These are phyloP conservation scores for Tachina lurida DNA, from an alignment of 2,888 invertebrate genomes.

Conservation along the genomic window DNA sequence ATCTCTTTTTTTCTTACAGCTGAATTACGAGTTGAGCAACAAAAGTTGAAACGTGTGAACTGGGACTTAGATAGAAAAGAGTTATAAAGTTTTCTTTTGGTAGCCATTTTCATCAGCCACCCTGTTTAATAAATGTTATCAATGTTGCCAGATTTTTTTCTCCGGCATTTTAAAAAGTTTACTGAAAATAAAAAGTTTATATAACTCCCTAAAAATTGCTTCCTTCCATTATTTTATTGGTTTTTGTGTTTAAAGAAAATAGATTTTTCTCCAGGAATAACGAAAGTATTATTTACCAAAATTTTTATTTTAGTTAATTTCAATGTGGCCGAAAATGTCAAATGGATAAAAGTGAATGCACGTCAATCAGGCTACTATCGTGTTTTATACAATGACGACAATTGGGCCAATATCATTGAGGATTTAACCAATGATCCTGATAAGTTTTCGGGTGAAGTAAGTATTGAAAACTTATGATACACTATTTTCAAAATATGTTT, in stretches of 20 bases:
- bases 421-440: constrained; percentile 80
- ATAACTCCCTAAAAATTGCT: too few relatives aligned
- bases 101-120: too few relatives aligned
- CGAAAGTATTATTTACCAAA: neutral
- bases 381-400: constrained; percentile 82
- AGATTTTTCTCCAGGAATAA: neutral
- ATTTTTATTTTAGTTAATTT: constrained; percentile 77
- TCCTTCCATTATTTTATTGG: too few relatives aligned
- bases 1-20: too few relatives aligned
- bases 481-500: neutral
- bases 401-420: constrained; percentile 81
- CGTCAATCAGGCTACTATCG: constrained; percentile 82
- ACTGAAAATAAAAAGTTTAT: too few relatives aligned
- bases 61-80: too few relatives aligned
- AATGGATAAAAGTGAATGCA: constrained; percentile 83
- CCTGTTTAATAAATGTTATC: too few relatives aligned
- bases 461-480: constrained; percentile 5
- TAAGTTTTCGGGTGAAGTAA: constrained; percentile 80
- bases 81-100: too few relatives aligned
- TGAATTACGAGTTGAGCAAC: too few relatives aligned
- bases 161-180: too few relatives aligned
- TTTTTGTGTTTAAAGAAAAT: neutral
- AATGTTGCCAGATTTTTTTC: too few relatives aligned
- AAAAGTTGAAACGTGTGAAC: too few relatives aligned
- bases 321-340: constrained; percentile 80